These are phyloP conservation scores for Crenichthys baileyi DNA, from an alignment of 2,797 vertebrate species.

Conservation along the genomic window DNA sequence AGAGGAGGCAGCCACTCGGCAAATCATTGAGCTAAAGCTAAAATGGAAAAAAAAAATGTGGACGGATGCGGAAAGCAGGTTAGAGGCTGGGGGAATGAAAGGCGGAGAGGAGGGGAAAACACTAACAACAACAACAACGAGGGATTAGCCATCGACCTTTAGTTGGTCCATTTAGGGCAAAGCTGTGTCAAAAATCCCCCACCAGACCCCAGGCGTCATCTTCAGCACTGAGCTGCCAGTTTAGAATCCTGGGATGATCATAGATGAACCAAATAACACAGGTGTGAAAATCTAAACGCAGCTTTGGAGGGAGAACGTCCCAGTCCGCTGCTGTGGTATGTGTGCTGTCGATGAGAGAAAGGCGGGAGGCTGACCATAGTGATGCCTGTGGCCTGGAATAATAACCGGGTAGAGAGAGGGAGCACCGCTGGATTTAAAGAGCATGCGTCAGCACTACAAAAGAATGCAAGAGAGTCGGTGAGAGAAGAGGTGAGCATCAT, in stretches of 20 bases:
- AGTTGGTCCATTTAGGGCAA: slow-evolving; percentile 59
- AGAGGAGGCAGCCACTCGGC: slow-evolving; percentile 68
- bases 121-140: slow-evolving; percentile 57
- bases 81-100: slow-evolving; percentile 39
- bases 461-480: slow-evolving; percentile 16
- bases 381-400: slow-evolving; percentile 45
- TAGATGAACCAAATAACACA: slow-evolving; percentile 35
- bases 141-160: slow-evolving; percentile 71
- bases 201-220: slow-evolving; percentile 17
- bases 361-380: slow-evolving; percentile 38
- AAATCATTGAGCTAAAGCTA: slow-evolving; percentile 47
- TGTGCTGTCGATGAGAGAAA: slow-evolving; percentile 31
- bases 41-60: slow-evolving; percentile 43
- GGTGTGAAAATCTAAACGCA: slow-evolving; percentile 26
- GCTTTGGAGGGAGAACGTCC: not conserved
- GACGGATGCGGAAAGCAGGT: slow-evolving; percentile 42
- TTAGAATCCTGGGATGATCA: slow-evolving; percentile 57
- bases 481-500: slow-evolving; percentile 39
- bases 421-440: slow-evolving; percentile 47
- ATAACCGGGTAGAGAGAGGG: slow-evolving; percentile 31
- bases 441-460: slow-evolving; percentile 59
- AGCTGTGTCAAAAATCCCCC: slow-evolving; percentile 47
- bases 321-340: slow-evolving; percentile 17
- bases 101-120: slow-evolving; percentile 34
- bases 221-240: slow-evolving; percentile 42